Base-by-base conservation (phyloP, 2,888 invertebrate species). In the Pachymerium ferrugineum region DNA sequence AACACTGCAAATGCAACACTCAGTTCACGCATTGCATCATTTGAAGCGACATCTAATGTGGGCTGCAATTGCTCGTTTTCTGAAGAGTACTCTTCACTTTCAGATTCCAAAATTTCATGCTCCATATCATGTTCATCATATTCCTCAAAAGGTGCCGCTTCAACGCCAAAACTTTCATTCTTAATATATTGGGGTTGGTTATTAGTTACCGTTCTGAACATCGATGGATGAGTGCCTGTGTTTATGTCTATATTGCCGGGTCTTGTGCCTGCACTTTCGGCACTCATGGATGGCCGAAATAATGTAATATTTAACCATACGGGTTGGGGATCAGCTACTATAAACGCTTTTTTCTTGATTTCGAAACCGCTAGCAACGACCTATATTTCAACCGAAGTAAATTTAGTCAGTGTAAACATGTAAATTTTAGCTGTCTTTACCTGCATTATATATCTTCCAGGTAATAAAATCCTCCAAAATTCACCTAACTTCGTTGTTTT, bases 401-500 rank as follows among this genome's bases (percentile, higher is more conserved):
- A 8, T n/a, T n/a, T 62, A 16, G 10, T 62, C 12, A 62, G 62
- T 30, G 54, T 35, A 31, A 62, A 62, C 22, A 22, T 30, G 12
- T 10, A 73, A 31, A 69, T 35, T 14, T 14, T 14, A 62, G n/a
- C n/a, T n/a, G n/a, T n/a, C n/a, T 30, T 54, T 67, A 73, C 73
- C 33, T 73, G 29, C 25, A 73, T 25, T 62, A 31, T 89, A 83
- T 96, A 96, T 73, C 87, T 86, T 77, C 95, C 95, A 0, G 96
- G 95, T 76, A 95, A 83, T 25, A 97, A 84, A 76, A 97, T 89
- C 80, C 94, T 88, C 95, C 94, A 97, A 85, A 92, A 97, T 83
- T 97, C 96, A n/a, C 96, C 96, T 81, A 91, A 89, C 81, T 91
- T 90, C 8, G 93, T 93, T 72, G 91, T 91, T 81, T 90, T 90